Evolutionary conservation across 2,888 invertebrate species (phyloP).

Genomic region (Halocaridina rubra): DNA sequence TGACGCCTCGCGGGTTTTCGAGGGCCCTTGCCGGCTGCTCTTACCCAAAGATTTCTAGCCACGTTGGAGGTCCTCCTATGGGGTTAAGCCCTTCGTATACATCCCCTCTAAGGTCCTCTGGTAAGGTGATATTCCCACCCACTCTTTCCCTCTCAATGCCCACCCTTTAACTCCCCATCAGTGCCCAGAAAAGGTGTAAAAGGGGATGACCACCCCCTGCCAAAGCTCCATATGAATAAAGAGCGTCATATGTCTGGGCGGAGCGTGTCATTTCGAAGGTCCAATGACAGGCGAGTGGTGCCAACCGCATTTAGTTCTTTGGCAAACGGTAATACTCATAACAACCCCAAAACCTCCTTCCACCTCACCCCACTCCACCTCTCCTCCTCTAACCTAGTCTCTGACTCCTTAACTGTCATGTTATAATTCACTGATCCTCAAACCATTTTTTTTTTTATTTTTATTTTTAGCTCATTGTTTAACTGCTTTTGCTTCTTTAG

Average conservation of each 20-base stretch:
- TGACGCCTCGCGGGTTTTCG: constrained; percentile 6
- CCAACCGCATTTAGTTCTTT: background rate
- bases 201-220: background rate
- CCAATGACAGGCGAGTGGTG: background rate
- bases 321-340: background rate
- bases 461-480: too few relatives aligned
- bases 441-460: background rate
- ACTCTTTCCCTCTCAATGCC: background rate
- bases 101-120: background rate
- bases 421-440: too few relatives aligned
- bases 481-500: too few relatives aligned
- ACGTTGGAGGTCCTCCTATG: background rate
- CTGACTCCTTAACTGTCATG: too few relatives aligned
- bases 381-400: too few relatives aligned
- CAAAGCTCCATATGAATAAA: background rate
- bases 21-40: background rate
- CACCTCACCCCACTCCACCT: background rate
- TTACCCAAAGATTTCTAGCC: background rate
- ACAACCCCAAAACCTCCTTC: background rate
- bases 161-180: too few relatives aligned
- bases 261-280: background rate
- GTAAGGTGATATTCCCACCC: background rate
- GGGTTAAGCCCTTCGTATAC: background rate
- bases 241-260: background rate
- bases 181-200: too few relatives aligned